Evolutionary conservation across 2,113 vertebrate species (phyloP).

Genomic region (Theristicus caerulescens): DNA sequence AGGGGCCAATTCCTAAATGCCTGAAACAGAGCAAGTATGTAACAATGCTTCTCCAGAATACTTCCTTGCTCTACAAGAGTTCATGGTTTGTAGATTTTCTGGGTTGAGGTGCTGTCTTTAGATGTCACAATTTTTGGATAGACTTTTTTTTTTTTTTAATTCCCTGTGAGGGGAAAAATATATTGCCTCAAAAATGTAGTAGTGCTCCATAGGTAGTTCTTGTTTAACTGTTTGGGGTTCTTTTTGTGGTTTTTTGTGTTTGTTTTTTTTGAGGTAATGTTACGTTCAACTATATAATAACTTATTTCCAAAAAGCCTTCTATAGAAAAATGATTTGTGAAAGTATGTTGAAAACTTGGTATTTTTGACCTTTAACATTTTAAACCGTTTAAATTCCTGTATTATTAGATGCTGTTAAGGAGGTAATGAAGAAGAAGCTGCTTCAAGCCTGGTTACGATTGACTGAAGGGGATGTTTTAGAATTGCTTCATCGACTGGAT

Average conservation of each 20-base stretch:
- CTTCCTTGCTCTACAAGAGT: background rate
- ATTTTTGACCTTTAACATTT: background rate
- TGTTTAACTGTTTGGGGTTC: background rate
- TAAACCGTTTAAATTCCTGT: background rate
- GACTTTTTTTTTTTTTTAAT: background rate
- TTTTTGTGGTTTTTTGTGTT: no score
- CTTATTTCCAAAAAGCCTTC: background rate
- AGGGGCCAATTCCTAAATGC: background rate
- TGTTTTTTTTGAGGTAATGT: background rate
- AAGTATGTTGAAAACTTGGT: background rate
- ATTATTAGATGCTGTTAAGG: constrained; percentile 83
- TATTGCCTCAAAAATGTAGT: background rate
- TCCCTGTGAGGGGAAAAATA: no score
- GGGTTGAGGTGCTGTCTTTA: background rate
- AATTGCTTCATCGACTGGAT: constrained; percentile 90
- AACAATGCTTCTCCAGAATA: background rate
- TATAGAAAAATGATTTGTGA: background rate
- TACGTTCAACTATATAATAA: background rate
- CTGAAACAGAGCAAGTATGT: background rate
- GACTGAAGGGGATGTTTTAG: constrained; percentile 81
- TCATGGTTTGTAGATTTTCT: background rate
- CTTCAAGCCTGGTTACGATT: constrained; percentile 87
- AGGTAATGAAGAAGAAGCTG: constrained; percentile 80
- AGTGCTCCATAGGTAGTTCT: background rate
- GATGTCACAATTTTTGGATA: background rate